phyloP scores from a whole-genome alignment of 2,797 vertebrate genomes.

The Naso thynnoides region DNA sequence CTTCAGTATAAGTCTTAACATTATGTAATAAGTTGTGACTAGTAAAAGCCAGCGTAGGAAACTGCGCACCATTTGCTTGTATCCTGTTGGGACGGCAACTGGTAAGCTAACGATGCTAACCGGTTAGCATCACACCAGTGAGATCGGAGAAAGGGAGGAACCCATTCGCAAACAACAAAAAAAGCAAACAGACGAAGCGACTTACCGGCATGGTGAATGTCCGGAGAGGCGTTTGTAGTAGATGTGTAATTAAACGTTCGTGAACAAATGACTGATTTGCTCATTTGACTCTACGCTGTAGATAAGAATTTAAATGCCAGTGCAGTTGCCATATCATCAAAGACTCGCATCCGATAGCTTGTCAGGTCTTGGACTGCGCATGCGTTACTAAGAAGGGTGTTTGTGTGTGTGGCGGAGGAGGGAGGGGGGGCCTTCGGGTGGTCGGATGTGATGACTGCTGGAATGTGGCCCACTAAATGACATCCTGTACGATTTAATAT shows the following conservation, averaged over 20 bases:
- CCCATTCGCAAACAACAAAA: conserved; percentile 55
- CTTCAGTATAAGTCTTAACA: background rate
- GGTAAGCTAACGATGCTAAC: conserved; percentile 69
- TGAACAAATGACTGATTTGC: background rate
- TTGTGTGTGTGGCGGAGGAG: no score
- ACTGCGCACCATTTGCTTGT: background rate
- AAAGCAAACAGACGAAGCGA: conserved; percentile 21
- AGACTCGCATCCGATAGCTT: conserved; percentile 46
- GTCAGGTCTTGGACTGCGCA: conserved; percentile 58
- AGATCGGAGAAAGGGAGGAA: conserved; percentile 75
- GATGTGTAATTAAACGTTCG: background rate
- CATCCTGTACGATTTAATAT: background rate
- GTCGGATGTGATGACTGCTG: background rate
- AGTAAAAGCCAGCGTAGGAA: background rate
- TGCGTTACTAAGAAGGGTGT: conserved; percentile 29
- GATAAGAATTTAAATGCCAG: conserved; percentile 47
- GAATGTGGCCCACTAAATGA: background rate
- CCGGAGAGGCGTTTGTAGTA: background rate
- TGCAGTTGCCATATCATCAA: conserved; percentile 49
- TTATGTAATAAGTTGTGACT: background rate
- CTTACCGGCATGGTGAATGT: conserved; percentile 83
- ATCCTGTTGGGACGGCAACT: background rate
- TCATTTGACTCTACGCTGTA: conserved; percentile 9
- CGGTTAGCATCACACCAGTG: conserved; percentile 75
- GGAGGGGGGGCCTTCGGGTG: background rate